A percentile compares a stretch with the other conserved stretches of the same genome.
These are phyloP conservation scores for Drosophila subsilvestris DNA, from an alignment of 2,888 invertebrate species.

Conservation along the genomic window DNA sequence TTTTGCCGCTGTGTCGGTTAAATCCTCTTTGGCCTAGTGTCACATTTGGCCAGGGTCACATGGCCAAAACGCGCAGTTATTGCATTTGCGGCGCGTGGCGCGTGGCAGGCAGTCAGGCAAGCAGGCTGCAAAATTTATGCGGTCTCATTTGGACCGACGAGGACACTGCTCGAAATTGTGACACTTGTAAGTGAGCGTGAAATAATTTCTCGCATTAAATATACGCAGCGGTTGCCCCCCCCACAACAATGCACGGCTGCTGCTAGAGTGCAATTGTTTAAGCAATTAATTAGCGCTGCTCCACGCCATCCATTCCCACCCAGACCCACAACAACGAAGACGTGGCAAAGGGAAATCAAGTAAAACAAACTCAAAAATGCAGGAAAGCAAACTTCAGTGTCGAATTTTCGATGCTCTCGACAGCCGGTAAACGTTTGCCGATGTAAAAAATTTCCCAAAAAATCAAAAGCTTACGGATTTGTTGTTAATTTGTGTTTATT, in stretches of 20 bases:
- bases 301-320: slow-evolving; percentile 49
- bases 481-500: background rate
- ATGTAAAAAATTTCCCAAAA: background rate
- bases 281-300: slow-evolving; percentile 76
- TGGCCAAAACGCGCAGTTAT: slow-evolving; percentile 51
- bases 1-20: slow-evolving; percentile 17
- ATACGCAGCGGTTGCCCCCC: slow-evolving; percentile 39
- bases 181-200: slow-evolving; percentile 70
- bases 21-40: slow-evolving; percentile 32
- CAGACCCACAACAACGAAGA: slow-evolving; percentile 57
- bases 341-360: slow-evolving; percentile 46
- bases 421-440: background rate
- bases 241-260: slow-evolving; percentile 32
- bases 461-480: background rate
- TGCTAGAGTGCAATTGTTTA: slow-evolving; percentile 68
- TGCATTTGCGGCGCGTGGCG: slow-evolving; percentile 44
- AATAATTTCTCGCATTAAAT: slow-evolving; percentile 67
- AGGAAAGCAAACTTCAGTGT: background rate
- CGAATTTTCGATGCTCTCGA: background rate
- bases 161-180: slow-evolving; percentile 59
- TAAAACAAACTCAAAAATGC: background rate
- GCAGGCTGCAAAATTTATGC: slow-evolving; percentile 59
- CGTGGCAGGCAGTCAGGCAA: slow-evolving; percentile 18
- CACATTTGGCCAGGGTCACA: slow-evolving; percentile 39
- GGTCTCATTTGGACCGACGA: slow-evolving; percentile 61